Evolutionary conservation across 2,113 vertebrate species (phyloP).

Genomic region (Haemorhous mexicanus): DNA sequence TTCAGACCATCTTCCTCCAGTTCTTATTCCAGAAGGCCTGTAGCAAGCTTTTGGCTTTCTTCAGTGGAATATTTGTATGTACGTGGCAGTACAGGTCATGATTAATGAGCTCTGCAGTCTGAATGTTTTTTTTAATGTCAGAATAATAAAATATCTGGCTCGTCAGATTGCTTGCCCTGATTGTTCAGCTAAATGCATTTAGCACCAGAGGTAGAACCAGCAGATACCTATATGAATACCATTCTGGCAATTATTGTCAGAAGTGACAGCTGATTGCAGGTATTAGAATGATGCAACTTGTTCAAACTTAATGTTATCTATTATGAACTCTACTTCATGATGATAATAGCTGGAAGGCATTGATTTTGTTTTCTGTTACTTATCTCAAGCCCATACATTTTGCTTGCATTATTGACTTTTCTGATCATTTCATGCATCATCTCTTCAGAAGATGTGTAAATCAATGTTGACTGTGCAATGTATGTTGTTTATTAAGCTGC

Average conservation of each 20-base stretch:
- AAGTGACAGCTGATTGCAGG: conserved; percentile 74
- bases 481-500: conserved; percentile 76
- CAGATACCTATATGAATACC: conserved; percentile 29
- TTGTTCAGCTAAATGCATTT: conserved; percentile 64
- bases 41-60: conserved; percentile 38
- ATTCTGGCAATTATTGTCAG: conserved; percentile 64
- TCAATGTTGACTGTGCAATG: conserved; percentile 77
- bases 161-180: conserved; percentile 22
- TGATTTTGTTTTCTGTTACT: conserved; percentile 81
- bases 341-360: conserved; percentile 81
- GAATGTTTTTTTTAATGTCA: conserved; percentile 50
- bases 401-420: conserved; percentile 79
- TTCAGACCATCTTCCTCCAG: not conserved
- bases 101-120: conserved; percentile 47
- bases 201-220: conserved; percentile 31
- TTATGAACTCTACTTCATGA: conserved; percentile 78
- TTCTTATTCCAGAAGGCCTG: conserved; percentile 7
- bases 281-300: conserved; percentile 76
- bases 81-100: conserved; percentile 36
- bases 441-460: conserved; percentile 80
- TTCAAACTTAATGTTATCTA: conserved; percentile 78
- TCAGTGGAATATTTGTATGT: conserved; percentile 52
- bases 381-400: conserved; percentile 77
- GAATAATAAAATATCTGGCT: conserved; percentile 55
- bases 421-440: conserved; percentile 80